phyloP scores from a whole-genome alignment of 2,888 invertebrate species.

The Mylabris sibirica region DNA sequence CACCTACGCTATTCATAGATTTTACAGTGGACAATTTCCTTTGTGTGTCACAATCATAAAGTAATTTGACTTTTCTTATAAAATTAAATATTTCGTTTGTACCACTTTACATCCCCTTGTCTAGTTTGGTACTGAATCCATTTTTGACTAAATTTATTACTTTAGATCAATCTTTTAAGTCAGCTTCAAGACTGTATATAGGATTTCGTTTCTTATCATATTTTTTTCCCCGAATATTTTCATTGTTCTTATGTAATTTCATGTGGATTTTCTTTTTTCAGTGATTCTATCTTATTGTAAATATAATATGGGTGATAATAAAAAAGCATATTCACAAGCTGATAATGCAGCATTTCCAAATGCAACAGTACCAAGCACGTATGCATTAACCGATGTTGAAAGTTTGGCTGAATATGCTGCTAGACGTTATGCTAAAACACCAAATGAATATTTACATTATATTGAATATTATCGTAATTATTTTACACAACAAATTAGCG shows the following conservation, averaged over 20 bases:
- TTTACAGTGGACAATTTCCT: too few relatives aligned
- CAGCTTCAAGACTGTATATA: too few relatives aligned
- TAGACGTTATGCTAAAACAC: slow-evolving; percentile 74
- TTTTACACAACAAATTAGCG: slow-evolving; percentile 70
- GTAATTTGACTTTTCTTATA: too few relatives aligned
- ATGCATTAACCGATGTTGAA: slow-evolving; percentile 73
- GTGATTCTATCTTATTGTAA: slow-evolving; percentile 68
- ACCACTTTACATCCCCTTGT: too few relatives aligned
- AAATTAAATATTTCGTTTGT: too few relatives aligned
- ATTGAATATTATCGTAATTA: slow-evolving; percentile 78
- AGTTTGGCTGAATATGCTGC: slow-evolving; percentile 80
- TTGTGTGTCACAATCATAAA: too few relatives aligned
- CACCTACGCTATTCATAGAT: too few relatives aligned
- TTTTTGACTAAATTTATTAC: too few relatives aligned
- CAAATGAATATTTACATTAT: slow-evolving; percentile 75
- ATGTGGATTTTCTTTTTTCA: slow-evolving; percentile 28
- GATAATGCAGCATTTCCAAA: slow-evolving; percentile 60
- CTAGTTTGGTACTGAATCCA: too few relatives aligned
- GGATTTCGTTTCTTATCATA: too few relatives aligned
- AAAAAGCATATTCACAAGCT: slow-evolving; percentile 59
- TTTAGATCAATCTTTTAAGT: too few relatives aligned
- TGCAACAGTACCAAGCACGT: slow-evolving; percentile 60
- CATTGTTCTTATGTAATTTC: background rate
- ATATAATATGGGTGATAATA: slow-evolving; percentile 63
- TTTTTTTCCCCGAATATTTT: too few relatives aligned